These are phyloP conservation scores for Oriolus oriolus DNA, from an alignment of 2,113 vertebrate species.

Conservation along the genomic window DNA sequence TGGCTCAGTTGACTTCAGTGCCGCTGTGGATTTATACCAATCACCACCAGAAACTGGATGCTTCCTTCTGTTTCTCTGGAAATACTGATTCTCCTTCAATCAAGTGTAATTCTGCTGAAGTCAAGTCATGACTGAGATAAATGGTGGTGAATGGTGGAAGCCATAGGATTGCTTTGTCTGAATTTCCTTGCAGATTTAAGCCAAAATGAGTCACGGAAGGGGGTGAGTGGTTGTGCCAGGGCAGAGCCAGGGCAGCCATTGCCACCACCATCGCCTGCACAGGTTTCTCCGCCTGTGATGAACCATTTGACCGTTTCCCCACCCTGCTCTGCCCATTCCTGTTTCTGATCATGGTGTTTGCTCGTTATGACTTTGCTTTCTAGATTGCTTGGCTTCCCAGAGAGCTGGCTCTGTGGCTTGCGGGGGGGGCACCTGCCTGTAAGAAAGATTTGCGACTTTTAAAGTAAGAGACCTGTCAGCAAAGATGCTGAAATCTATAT, in stretches of 20 bases:
- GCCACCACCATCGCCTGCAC: background rate
- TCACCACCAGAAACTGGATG: background rate
- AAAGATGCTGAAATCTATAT: background rate
- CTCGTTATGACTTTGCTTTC: background rate
- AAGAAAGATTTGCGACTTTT: background rate
- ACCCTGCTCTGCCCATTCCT: background rate
- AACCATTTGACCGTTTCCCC: background rate
- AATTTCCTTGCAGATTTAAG: background rate
- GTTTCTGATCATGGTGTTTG: background rate
- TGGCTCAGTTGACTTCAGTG: background rate
- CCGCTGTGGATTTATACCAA: background rate
- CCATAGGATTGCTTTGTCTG: background rate
- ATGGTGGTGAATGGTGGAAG: background rate
- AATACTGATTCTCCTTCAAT: conserved; percentile 1
- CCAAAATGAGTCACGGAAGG: background rate
- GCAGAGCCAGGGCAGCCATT: background rate
- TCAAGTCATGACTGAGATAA: background rate
- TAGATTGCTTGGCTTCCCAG: background rate
- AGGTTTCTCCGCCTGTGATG: background rate
- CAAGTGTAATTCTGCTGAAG: background rate
- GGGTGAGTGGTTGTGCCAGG: background rate
- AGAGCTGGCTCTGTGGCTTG: background rate
- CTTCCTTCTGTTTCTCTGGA: background rate
- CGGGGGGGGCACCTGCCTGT: background rate
- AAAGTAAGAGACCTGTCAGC: background rate